phyloP scores from a whole-genome alignment of 2,797 vertebrate species.

The Schizothorax lantsangensis region DNA sequence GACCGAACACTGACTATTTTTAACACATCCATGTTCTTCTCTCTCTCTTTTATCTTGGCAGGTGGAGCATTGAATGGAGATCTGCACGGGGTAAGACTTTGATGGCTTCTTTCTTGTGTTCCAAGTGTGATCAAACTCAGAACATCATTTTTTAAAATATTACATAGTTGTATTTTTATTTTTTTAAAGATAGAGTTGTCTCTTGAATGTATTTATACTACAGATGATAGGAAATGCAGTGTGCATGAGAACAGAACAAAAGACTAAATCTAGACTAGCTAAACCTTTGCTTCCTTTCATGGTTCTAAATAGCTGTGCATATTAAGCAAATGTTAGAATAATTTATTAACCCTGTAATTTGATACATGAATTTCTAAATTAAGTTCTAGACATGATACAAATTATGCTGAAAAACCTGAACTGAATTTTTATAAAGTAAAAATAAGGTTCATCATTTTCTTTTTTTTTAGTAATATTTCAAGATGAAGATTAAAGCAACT shows the following conservation, averaged over 20 bases:
- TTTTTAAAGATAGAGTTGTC: background rate
- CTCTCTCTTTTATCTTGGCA: slow-evolving; percentile 59
- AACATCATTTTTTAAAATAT: background rate
- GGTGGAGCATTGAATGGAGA: slow-evolving; percentile 89
- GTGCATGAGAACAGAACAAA: background rate
- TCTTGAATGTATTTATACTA: background rate
- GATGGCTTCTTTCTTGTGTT: background rate
- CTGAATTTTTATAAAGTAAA: background rate
- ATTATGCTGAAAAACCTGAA: too few relatives aligned
- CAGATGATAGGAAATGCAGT: background rate
- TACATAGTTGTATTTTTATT: background rate
- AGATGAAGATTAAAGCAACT: background rate
- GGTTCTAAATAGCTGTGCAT: background rate
- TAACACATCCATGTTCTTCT: background rate
- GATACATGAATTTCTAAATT: background rate
- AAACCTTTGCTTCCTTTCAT: background rate
- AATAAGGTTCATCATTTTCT: too few relatives aligned
- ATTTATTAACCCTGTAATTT: background rate
- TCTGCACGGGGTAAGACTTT: slow-evolving; percentile 84
- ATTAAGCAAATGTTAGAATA: background rate
- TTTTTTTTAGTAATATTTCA: background rate
- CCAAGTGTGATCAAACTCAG: background rate
- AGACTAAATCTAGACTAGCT: background rate
- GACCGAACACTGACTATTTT: background rate
- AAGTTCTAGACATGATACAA: too few relatives aligned